phyloP scores from a whole-genome alignment of 2,797 vertebrate species.

The Otolemur crassicaudatus region DNA sequence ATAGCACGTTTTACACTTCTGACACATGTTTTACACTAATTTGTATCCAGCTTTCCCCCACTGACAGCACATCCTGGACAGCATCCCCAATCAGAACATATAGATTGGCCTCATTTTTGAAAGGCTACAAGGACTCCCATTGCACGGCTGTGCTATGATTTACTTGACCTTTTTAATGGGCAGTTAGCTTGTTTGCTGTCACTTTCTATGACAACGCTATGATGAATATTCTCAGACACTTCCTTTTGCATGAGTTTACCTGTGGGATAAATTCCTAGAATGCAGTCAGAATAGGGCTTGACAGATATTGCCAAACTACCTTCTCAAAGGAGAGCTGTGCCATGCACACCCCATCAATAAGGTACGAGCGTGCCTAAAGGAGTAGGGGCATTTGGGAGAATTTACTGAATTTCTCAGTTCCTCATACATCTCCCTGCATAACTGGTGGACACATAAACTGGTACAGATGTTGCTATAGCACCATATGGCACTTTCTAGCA shows the following conservation, averaged over 20 bases:
- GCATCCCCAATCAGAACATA: not conserved
- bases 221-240: not conserved
- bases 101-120: not conserved
- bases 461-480: not conserved
- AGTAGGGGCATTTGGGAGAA: not conserved
- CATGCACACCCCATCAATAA: not conserved
- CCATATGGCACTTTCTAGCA: not conserved
- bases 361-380: not conserved
- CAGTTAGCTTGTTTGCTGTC: not conserved
- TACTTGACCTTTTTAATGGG: not conserved
- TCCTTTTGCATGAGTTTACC: conserved; percentile 41
- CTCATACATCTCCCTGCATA: not conserved
- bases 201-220: not conserved
- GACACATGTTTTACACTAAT: not conserved
- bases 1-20: not conserved
- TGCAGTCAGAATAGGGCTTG: not conserved
- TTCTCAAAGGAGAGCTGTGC: not conserved
- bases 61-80: not conserved
- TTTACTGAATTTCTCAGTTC: not conserved
- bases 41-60: not conserved
- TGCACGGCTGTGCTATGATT: not conserved
- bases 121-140: not conserved
- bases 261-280: conserved; percentile 54
- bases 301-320: not conserved
- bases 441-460: not conserved